A percentile compares a stretch with the other conserved stretches of the same genome.
Conservation (phyloP, 2,888 invertebrate species). For the Cheiracanthium punctorium region DNA sequence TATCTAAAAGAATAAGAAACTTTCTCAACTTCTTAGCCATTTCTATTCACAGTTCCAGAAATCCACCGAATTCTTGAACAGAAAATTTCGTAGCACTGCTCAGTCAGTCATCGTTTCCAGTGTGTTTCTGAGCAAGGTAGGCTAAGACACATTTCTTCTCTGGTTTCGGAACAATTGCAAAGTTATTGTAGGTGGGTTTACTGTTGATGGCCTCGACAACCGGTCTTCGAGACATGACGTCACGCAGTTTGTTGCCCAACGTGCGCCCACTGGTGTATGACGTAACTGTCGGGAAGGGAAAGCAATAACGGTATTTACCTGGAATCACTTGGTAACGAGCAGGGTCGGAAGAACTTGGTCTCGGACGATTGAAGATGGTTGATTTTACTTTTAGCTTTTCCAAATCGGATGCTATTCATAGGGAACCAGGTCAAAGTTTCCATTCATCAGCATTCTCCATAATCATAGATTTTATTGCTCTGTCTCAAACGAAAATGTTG, state of each 20-base stretch:
- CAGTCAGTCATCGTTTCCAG: neutral
- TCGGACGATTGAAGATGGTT: too few relatives aligned
- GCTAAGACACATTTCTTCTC: neutral
- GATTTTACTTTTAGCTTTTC: too few relatives aligned
- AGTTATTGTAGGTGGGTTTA: slow-evolving; percentile 55
- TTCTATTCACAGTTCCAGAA: neutral
- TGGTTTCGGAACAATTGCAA: neutral
- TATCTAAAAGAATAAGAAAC: slow-evolving; percentile 94
- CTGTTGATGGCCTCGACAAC: slow-evolving; percentile 59
- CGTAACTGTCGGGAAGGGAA: slow-evolving; percentile 19
- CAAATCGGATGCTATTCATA: too few relatives aligned
- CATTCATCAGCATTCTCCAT: too few relatives aligned
- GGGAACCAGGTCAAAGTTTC: too few relatives aligned
- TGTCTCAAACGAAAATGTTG: too few relatives aligned
- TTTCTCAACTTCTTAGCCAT: slow-evolving; percentile 86
- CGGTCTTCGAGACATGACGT: slow-evolving; percentile 59
- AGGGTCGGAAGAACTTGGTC: neutral
- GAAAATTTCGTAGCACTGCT: neutral
- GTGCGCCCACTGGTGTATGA: slow-evolving; percentile 36
- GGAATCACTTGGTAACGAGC: neutral
- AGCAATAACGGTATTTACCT: neutral
- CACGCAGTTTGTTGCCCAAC: slow-evolving; percentile 31
- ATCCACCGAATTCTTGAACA: neutral
- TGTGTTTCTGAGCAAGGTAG: neutral
- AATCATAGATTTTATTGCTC: too few relatives aligned